Evolutionary conservation across 2,888 invertebrate genomes (phyloP), one percentile per base, ranked within the genome.

Genomic region (Piscicola geometra): DNA sequence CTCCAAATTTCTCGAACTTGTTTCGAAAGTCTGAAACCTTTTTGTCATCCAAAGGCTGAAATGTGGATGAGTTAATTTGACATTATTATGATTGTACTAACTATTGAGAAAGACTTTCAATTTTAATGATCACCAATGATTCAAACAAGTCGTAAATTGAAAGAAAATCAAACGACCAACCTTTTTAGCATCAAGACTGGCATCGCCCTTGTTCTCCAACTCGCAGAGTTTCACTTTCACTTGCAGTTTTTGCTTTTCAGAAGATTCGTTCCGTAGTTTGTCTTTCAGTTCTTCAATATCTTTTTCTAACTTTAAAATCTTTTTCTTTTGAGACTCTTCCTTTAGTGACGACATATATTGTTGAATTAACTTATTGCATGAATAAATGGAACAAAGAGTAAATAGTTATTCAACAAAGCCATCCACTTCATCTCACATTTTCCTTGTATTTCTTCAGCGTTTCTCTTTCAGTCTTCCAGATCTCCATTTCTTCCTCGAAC

Each of bases 1-100:
- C 73, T 69, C 78, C 78, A 64, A 79, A 78, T 35, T 79, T 79
- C 50, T 78, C 79, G 50, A 79, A 79, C 52, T 77, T 77, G 35
- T 77, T 75, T n/a, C 76, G 71, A 75, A 79, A 79, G 18, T 78
- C 79, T 9, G 71, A 67, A 21, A 75, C 75, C 69, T 75, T 78
- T 33, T 75, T 73, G 3, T 73, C 73, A 18, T 73, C 73, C 1
- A 64, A 32, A 73, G 73, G 73, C 73, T 73, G 60, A 12, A 64
- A 33, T 35, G 67, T 21, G 21, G 21, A 47, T 47, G 9, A 47
- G 9, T 47, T 47, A 21, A 47, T 15, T 9, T 47, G 21, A 21
- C 21, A 47, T 15, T 15, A 47, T 9, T 47, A 15, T 47, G 50
- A 47, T 15, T 47, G 21, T 9, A n/a, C n/a, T 18, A 15, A 25